Evolutionary conservation across 2,797 vertebrate genomes (phyloP).

Genomic region (Cichlasoma orientale): DNA sequence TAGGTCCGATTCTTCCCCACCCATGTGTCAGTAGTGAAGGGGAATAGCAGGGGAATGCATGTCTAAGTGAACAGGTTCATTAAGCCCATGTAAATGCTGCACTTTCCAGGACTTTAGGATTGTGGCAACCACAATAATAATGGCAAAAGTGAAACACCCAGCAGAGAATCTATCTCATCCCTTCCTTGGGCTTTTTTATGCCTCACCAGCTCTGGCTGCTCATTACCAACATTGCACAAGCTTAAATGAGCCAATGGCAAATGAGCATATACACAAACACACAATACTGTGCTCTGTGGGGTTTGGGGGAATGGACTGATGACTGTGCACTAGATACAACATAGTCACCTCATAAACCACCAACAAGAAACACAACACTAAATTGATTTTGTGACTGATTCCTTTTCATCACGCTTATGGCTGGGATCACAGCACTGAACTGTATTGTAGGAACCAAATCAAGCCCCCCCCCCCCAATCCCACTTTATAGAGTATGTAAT

Average conservation of each 20-base stretch:
- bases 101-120: constrained; percentile 59
- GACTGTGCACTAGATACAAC: constrained; percentile 50
- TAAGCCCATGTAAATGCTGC: constrained; percentile 64
- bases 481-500: constrained; percentile 44
- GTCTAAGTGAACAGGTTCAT: constrained; percentile 69
- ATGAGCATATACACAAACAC: constrained; percentile 54
- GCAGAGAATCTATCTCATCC: constrained; percentile 67
- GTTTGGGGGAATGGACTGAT: constrained; percentile 38
- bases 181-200: constrained; percentile 67
- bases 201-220: constrained; percentile 64
- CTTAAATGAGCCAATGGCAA: constrained; percentile 69
- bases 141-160: constrained; percentile 61
- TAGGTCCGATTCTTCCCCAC: constrained; percentile 29
- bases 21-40: constrained; percentile 28
- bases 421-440: constrained; percentile 18
- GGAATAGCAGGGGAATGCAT: constrained; percentile 49
- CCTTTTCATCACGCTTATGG: constrained; percentile 28
- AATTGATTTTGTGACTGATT: constrained; percentile 49
- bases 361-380: constrained; percentile 37
- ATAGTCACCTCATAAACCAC: constrained; percentile 53
- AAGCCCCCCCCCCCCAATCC: constrained; percentile 22
- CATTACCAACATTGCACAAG: constrained; percentile 68
- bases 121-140: constrained; percentile 69
- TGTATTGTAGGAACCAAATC: constrained; percentile 7
- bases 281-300: constrained; percentile 44